These are phyloP conservation scores for Iphiclides podalirius DNA, from an alignment of 2,888 invertebrate species.

Conservation along the genomic window DNA sequence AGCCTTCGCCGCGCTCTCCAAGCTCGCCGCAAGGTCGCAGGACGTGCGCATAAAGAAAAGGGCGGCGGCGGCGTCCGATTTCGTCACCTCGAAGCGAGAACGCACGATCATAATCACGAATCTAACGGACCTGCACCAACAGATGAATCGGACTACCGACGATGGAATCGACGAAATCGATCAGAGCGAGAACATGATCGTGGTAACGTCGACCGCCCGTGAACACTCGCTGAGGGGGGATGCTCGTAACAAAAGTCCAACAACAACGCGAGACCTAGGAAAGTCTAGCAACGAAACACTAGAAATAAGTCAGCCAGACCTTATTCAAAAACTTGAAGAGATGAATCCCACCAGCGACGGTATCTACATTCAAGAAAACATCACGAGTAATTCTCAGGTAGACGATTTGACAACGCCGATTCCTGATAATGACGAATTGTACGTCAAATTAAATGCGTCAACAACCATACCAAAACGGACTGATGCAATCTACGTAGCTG, in stretches of 20 bases:
- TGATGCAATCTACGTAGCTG: background rate
- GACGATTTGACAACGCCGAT: conserved; percentile 28
- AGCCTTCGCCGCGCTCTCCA: conserved; percentile 50
- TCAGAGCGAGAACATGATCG: conserved; percentile 26
- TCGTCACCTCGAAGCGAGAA: conserved; percentile 25
- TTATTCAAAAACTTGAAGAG: background rate
- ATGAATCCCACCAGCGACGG: background rate
- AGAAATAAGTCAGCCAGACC: too few relatives aligned
- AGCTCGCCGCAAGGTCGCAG: conserved; percentile 30
- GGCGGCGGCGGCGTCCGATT: conserved; percentile 22
- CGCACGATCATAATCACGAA: conserved; percentile 30
- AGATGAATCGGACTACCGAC: conserved; percentile 23
- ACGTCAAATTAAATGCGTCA: background rate
- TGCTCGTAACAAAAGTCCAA: background rate
- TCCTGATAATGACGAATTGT: background rate
- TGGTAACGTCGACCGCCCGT: conserved; percentile 12
- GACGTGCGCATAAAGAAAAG: conserved; percentile 35
- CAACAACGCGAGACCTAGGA: too few relatives aligned
- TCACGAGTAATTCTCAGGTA: too few relatives aligned
- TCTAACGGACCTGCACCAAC: conserved; percentile 29
- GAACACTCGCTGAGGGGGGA: conserved; percentile 3
- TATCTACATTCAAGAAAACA: background rate
- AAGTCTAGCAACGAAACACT: background rate
- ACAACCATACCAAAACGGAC: background rate
- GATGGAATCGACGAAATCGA: conserved; percentile 15